A percentile compares a stretch with the other conserved stretches of the same genome.
phyloP scores from a whole-genome alignment of 1,140 invertebrate species.

The Nephila pilipes region DNA sequence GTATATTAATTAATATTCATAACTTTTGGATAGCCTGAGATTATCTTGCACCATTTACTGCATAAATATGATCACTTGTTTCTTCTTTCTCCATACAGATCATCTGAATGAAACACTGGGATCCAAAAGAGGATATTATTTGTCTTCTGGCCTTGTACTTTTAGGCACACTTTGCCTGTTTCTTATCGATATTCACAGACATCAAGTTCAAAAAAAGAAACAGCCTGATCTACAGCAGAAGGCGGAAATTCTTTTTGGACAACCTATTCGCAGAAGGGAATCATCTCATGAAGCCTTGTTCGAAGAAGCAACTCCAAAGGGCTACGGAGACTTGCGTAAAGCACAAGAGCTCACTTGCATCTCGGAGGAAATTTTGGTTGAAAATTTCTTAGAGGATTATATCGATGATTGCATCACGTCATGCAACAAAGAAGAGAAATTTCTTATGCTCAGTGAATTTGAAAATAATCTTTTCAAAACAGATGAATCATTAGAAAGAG shows the following conservation, averaged over 20 bases:
- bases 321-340: conserved; percentile 64
- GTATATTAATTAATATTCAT: no score
- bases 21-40: not conserved
- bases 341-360: conserved; percentile 87
- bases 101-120: conserved; percentile 89
- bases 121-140: conserved; percentile 90
- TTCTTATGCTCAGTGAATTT: conserved; percentile 89
- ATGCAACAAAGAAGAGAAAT: conserved; percentile 91
- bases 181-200: conserved; percentile 89
- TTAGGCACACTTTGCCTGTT: conserved; percentile 89
- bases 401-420: conserved; percentile 90
- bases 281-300: conserved; percentile 18
- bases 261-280: not conserved
- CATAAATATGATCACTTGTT: not conserved
- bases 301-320: not conserved
- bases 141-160: conserved; percentile 89
- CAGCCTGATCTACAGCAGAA: not conserved
- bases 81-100: conserved; percentile 80
- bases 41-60: not conserved
- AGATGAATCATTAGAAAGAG: conserved; percentile 27
- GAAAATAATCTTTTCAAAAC: conserved; percentile 83
- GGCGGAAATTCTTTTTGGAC: not conserved
- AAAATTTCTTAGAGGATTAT: conserved; percentile 78
- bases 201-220: conserved; percentile 78
- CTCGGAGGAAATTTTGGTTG: conserved; percentile 84